Base-by-base conservation (phyloP, 2,888 invertebrate species). In the Hirtodrosophila confusa region DNA sequence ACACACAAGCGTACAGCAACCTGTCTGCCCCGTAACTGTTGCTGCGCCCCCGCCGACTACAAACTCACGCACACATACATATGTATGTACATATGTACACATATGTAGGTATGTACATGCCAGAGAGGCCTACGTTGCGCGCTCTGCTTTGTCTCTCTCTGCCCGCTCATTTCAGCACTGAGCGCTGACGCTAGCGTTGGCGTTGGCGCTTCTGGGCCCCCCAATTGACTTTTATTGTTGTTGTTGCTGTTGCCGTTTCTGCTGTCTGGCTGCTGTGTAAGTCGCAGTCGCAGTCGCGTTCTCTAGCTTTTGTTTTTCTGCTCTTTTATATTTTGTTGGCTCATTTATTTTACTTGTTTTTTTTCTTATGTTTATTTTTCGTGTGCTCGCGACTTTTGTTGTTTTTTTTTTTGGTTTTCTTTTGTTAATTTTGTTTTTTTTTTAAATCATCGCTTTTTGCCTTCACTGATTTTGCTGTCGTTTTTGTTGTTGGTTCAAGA, bases 211-310 rank as follows among this genome's bases (percentile, higher is more conserved):
- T 60, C 71, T 75, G 64, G 56, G 50, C 58, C 36, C 47, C 57
- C 57, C 47, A 48, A 37, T 17, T 54, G 60, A 36, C 48, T 50
- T 43, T 55, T 37, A 31, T 12, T 51, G 35, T 23, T 35, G 43
- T 45, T 48, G 40, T 36, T 50, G 40, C 31, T 50, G 11, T 58
- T 47, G 56, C 35, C 54, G 69, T 61, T 41, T 69, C 35, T 35
- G 64, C 61, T 80, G 80, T 69, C 64, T 75, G 80, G 83, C 86
- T 86, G 80, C 80, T 80, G 80, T 79, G 86, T 78, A 82, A 78
- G 87, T 85, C 72, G 53, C 67, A 80, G 80, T 69, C 70, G 53
- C 67, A 77, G 80, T 69, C 70, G 64, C 58, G 68, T 84, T 86
- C 85, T 75, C 80, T 80, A 80, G 83, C 55, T 76, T 68, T 72